Base-by-base conservation (phyloP, 2,113 vertebrate genomes). In the Sinocyclocheilus maitianheensis region DNA sequence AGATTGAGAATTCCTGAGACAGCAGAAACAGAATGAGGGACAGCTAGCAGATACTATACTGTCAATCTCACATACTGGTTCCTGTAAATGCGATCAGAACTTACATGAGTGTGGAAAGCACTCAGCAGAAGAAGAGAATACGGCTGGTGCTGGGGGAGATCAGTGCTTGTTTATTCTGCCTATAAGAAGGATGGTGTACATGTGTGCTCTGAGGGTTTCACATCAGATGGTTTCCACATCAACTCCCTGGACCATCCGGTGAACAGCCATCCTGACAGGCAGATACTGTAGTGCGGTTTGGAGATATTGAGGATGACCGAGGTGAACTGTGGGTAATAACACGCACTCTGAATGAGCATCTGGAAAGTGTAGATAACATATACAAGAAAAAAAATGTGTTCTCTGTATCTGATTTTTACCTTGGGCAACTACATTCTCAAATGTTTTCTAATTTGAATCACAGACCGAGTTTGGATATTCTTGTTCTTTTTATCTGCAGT, bases 191-290 rank as follows among this genome's bases (percentile, higher is more conserved):
- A 67, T 81, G 40, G 69, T 65, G 67, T 77, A 81, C 63, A 51
- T 79, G 77, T 51, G 71, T 84, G 69, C 63, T 72, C 40, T 62
- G 51, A 88, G 85, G 51, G 81, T 84, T 84, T 58, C 63, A 77
- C 18, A 83, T 53, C 88, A 89, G 81, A 87, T 90, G 89, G 77
- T 90, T 89, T 67, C 77, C 83, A 83, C 51, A 82, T 89, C 77
- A 89, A 34, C 60, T 24, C 43, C 69, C 62, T 14, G 71, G 79
- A 85, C 60, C 30, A 78, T 85, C 53, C 74, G 18, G 26, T 82
- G 40, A 83, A 71, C 63, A 84, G 74, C 5, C 63, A 46, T 58
- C n/a, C 40, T 67, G 74, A 58, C 62, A 65, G 24, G 20, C 58
- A 83, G 46, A 83, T 69, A 67, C 26, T 80, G 55, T 26, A 18